Conservation (phyloP, 2,113 vertebrate genomes). For the Anolis carolinensis region DNA sequence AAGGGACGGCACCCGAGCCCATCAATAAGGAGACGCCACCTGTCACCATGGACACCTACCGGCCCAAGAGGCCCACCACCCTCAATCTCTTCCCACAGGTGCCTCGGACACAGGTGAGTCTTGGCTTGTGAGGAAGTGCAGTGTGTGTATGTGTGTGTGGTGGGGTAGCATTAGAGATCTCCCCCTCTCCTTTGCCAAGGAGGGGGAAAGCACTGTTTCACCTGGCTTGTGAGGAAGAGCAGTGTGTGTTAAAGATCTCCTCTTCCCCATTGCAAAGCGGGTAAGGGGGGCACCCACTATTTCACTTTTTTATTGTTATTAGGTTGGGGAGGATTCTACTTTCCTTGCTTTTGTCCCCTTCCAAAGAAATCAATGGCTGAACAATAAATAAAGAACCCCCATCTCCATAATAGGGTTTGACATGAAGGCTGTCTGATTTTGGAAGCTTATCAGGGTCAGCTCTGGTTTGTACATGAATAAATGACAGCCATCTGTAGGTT, state of each 20-base stretch:
- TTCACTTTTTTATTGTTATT: background rate
- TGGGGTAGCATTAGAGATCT: no score
- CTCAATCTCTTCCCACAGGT: constrained; percentile 96
- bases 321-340: background rate
- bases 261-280: background rate
- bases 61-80: constrained; percentile 94
- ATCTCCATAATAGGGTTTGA: background rate
- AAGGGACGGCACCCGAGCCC: constrained; percentile 64
- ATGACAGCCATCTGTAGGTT: no score
- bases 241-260: background rate
- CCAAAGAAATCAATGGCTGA: background rate
- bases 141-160: background rate
- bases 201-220: background rate
- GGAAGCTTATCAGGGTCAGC: no score
- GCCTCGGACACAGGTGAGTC: constrained; percentile 91
- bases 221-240: background rate
- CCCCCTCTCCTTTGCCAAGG: background rate
- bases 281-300: no score
- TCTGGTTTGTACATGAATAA: no score
- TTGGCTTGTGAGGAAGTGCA: background rate
- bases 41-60: constrained; percentile 88
- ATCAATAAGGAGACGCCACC: constrained; percentile 75
- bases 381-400: background rate
- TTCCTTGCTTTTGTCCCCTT: no score
- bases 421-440: no score